Evolutionary conservation across 2,797 vertebrate genomes (phyloP).

Genomic region (Cebuella pygmaea): DNA sequence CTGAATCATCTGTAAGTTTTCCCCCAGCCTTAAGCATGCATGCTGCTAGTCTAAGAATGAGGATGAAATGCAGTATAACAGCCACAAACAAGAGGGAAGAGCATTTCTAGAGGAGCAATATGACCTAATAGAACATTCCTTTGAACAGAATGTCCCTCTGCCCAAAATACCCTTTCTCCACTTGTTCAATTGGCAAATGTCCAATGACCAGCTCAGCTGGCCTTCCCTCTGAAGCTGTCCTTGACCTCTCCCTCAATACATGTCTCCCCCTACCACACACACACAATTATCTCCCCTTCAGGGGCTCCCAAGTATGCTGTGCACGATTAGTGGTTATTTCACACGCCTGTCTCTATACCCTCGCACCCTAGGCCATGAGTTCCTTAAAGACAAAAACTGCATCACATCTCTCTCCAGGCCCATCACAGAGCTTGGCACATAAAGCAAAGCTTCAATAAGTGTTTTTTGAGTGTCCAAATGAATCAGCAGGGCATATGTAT

Average conservation of each 20-base stretch:
- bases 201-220: neutral
- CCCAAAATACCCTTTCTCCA: slow-evolving; percentile 62
- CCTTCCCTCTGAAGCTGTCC: neutral
- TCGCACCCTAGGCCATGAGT: neutral
- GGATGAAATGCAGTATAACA: neutral
- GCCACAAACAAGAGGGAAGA: neutral
- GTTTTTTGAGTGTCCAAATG: neutral
- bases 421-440: neutral
- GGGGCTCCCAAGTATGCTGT: neutral
- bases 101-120: neutral
- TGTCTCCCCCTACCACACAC: neutral
- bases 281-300: neutral
- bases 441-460: neutral
- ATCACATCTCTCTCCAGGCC: neutral
- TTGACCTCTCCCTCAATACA: slow-evolving; percentile 32
- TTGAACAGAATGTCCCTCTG: slow-evolving; percentile 59
- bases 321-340: neutral
- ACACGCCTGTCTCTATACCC: neutral
- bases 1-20: neutral
- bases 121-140: slow-evolving; percentile 36
- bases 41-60: neutral
- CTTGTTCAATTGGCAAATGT: slow-evolving; percentile 60
- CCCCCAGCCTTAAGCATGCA: neutral
- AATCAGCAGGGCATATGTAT: neutral
- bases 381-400: neutral